Percentiles rank a stretch among this genome's conserved stretches.
phyloP scores from a whole-genome alignment of 2,888 invertebrate genomes.

The Amiota mariae region DNA sequence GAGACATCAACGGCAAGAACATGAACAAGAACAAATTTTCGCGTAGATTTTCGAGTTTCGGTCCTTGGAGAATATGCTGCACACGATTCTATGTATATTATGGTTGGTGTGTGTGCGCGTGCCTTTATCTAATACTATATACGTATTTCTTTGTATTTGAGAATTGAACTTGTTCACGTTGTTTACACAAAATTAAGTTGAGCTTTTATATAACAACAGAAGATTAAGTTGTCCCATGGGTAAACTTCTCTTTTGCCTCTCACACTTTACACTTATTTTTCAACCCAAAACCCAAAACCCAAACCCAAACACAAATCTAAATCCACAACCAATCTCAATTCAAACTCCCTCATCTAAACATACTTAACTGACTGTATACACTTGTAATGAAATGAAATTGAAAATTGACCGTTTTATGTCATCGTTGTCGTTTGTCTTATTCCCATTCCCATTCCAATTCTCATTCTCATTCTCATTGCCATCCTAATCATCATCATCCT shows the following conservation, averaged over 20 bases:
- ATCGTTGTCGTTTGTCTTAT: constrained; percentile 48
- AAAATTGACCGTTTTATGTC: constrained; percentile 71
- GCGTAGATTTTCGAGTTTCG: constrained; percentile 44
- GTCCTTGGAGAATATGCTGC: constrained; percentile 68
- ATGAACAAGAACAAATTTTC: constrained; percentile 33
- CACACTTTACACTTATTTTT: too few relatives aligned
- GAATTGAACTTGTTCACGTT: constrained; percentile 43
- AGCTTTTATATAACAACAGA: constrained; percentile 63
- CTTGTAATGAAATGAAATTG: constrained; percentile 54
- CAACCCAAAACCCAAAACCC: too few relatives aligned
- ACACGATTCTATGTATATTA: constrained; percentile 48
- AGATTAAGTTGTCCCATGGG: constrained; percentile 67
- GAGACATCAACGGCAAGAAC: not conserved
- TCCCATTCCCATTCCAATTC: not conserved
- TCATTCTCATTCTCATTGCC: too few relatives aligned
- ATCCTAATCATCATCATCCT: constrained; percentile 8
- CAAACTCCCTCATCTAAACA: not conserved
- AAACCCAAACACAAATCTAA: too few relatives aligned
- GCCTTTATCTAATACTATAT: too few relatives aligned
- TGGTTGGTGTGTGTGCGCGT: constrained; percentile 19
- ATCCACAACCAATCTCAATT: not conserved
- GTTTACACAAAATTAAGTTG: constrained; percentile 40
- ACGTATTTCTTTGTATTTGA: constrained; percentile 55
- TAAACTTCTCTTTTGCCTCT: constrained; percentile 13
- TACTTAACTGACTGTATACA: not conserved